Percentiles rank a stretch among this genome's conserved stretches.
Conservation (phyloP, 2,113 vertebrate species). For the Rhinichthys klamathensis region DNA sequence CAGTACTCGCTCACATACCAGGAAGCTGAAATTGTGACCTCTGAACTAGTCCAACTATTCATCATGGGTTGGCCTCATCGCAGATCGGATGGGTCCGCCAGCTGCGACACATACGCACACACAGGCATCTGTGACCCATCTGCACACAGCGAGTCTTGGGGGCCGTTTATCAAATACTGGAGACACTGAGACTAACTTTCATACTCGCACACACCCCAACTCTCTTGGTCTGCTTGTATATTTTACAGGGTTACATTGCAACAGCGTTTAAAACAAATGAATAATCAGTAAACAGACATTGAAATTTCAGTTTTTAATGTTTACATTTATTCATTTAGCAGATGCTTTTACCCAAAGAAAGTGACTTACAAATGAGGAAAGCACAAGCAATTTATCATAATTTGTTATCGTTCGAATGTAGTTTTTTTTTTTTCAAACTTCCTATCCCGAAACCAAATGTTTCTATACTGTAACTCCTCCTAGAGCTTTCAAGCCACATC, state of each 20-base stretch:
- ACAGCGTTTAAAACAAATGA: conserved; percentile 1
- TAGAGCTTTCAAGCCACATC: neutral
- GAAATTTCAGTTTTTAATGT: neutral
- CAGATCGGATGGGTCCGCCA: conserved; percentile 43
- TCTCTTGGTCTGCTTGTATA: neutral
- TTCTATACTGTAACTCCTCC: neutral
- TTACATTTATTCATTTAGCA: neutral
- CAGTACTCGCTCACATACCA: conserved; percentile 48
- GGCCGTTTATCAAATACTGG: conserved; percentile 39
- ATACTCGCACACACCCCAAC: conserved; percentile 9
- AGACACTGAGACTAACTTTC: conserved; percentile 32
- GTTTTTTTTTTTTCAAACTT: neutral
- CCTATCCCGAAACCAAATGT: neutral
- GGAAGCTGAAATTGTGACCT: conserved; percentile 48
- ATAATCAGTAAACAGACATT: neutral
- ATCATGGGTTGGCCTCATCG: conserved; percentile 44
- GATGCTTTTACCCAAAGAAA: neutral
- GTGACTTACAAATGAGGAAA: neutral
- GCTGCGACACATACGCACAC: conserved; percentile 44
- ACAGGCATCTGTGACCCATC: conserved; percentile 38
- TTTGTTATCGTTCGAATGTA: neutral
- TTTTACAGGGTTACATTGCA: neutral
- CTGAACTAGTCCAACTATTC: conserved; percentile 43
- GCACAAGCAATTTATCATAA: neutral
- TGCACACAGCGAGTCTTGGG: conserved; percentile 43